Evolutionary conservation across 2,113 vertebrate genomes (phyloP), one percentile per base, ranked within the genome.

Genomic region (Bambusicola thoracicus): DNA sequence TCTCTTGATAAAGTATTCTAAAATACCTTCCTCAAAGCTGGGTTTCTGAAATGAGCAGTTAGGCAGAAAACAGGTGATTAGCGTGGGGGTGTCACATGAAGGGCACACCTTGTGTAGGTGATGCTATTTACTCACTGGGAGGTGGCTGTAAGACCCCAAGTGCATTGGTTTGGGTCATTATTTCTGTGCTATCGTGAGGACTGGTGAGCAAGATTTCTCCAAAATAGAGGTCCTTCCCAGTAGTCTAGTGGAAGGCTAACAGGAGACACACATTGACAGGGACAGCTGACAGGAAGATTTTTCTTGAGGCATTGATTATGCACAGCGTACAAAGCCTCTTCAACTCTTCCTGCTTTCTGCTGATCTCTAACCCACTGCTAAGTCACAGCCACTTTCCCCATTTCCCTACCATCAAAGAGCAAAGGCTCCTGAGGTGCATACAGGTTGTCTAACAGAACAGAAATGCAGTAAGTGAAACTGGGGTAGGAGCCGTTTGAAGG

Each of bases 371-470:
- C 38, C 32, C 38, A 40, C 55, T 76, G 51, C 30, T 68, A 32
- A 92, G 12, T 34, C 19, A 3, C 5, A 3, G 48, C 66, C 27
- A 1, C 43, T 48, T 66, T 4, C 9, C n/a, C 19, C 13, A 58
- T 19, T 30, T 40, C 11, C 3, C n/a, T 61, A 11, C 48, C 41
- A 59, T 41, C 43, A 0, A 0, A 81, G 58, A 49, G 41, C 48
- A 86, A 87, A 86, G 69, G 44, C 78, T 95, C 29, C 56, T 73
- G 77, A 90, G 66, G 32, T 59, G 69, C 22, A 21, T 41, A 56
- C 7, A 49, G 44, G 40, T 43, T 85, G 49, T n/a, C 67, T 48
- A 55, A 63, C 58, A 65, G 66, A 87, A 68, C 0, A 5, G 3
- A 70, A 91, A 70, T 38, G 49, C 81, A 85, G 32, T 21, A 55